Conservation (phyloP, 2,888 invertebrate species). For the Glyphotaelius pellucidus region DNA sequence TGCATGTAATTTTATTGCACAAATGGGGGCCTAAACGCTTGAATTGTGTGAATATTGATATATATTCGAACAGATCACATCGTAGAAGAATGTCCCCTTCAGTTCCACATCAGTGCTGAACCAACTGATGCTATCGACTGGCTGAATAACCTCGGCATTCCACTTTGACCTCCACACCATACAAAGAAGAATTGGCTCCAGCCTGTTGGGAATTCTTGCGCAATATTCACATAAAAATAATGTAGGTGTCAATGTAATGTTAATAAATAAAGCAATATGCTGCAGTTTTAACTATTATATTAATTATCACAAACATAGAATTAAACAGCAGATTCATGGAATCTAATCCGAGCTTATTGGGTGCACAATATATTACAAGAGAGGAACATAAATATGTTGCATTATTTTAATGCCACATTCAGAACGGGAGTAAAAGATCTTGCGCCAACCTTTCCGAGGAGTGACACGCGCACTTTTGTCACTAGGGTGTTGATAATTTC, state of each 20-base stretch:
- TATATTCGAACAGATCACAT: too few species aligned
- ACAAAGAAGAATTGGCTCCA: too few species aligned
- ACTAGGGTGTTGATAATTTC: background rate
- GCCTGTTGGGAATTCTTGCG: too few species aligned
- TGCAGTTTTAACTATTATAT: background rate
- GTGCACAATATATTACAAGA: slow-evolving; percentile 48
- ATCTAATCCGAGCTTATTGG: slow-evolving; percentile 59
- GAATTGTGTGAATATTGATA: too few species aligned
- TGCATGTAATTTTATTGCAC: too few species aligned
- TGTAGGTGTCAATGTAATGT: background rate
- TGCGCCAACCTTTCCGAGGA: background rate
- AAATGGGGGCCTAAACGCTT: too few species aligned
- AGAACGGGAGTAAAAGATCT: background rate
- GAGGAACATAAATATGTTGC: background rate
- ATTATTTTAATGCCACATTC: background rate
- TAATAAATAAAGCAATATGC: slow-evolving; percentile 24
- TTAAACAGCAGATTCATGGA: slow-evolving; percentile 62
- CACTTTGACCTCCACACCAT: too few species aligned
- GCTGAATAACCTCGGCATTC: too few species aligned
- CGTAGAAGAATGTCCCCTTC: too few species aligned
- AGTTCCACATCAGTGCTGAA: too few species aligned
- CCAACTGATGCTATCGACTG: too few species aligned
- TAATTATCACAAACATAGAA: slow-evolving; percentile 53
- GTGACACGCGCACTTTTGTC: background rate
- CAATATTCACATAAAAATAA: too few species aligned